These are phyloP conservation scores for Calameuta pallipes DNA, from an alignment of 2,888 invertebrate genomes.

Conservation along the genomic window DNA sequence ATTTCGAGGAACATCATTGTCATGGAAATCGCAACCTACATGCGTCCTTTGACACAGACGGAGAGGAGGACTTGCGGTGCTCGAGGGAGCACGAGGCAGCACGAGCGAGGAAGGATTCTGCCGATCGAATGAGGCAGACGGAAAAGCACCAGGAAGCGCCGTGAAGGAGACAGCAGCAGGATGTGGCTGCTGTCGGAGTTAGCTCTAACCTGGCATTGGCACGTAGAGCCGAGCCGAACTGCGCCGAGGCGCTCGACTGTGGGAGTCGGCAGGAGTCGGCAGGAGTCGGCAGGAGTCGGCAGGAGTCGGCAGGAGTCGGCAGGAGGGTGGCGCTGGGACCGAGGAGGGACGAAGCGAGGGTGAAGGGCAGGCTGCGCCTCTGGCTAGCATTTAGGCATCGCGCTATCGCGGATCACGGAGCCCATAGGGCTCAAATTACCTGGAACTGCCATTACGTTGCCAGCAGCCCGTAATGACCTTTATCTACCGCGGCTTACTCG, in stretches of 20 bases:
- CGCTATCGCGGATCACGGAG: slow-evolving; percentile 24
- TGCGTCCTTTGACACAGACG: background rate
- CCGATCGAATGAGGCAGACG: background rate
- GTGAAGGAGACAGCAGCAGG: background rate
- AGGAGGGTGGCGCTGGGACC: no score
- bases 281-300: no score
- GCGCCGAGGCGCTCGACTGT: slow-evolving; percentile 8
- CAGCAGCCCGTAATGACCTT: slow-evolving; percentile 24
- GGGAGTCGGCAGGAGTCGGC: background rate
- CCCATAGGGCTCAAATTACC: slow-evolving; percentile 26
- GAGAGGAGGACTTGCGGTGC: background rate
- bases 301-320: no score
- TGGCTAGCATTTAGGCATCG: slow-evolving; percentile 22
- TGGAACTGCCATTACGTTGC: slow-evolving; percentile 26
- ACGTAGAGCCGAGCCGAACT: slow-evolving; percentile 9
- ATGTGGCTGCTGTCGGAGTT: background rate
- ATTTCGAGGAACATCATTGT: background rate
- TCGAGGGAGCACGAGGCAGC: no score
- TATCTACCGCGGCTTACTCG: slow-evolving; percentile 22
- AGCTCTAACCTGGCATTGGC: background rate
- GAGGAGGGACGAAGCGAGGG: background rate
- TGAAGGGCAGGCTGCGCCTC: slow-evolving; percentile 6
- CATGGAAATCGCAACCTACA: background rate
- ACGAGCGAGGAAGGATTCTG: no score
- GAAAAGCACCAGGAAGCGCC: background rate